Conservation (phyloP, 1,140 invertebrate genomes). For the Propsilocerus akamusi region DNA sequence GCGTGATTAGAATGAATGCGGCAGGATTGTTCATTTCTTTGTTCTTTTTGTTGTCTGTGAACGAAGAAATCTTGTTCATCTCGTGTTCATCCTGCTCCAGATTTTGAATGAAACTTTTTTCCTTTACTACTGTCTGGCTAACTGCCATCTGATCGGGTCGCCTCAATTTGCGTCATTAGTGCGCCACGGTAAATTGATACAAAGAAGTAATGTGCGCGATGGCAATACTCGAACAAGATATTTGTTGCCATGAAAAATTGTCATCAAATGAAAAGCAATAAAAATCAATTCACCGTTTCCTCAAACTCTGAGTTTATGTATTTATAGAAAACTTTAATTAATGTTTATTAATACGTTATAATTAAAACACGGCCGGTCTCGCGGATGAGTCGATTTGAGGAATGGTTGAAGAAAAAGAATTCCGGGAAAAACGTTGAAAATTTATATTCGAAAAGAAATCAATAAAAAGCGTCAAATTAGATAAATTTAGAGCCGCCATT, state of each 20-base stretch:
- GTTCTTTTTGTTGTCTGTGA: no score
- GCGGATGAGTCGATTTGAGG: neutral
- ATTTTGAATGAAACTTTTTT: no score
- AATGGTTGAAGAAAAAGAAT: neutral
- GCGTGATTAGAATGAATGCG: no score
- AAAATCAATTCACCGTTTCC: neutral
- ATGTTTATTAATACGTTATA: conserved; percentile 4
- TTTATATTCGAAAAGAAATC: conserved; percentile 1
- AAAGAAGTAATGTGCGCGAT: no score
- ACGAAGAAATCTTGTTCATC: no score
- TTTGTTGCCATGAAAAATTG: neutral
- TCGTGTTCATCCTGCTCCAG: no score
- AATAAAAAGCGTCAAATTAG: conserved; percentile 2
- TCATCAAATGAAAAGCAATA: neutral
- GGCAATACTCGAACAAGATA: no score
- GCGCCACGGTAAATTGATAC: no score
- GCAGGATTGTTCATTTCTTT: no score
- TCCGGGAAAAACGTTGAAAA: neutral
- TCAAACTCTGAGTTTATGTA: neutral
- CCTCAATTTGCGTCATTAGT: no score
- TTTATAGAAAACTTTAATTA: conserved; percentile 1
- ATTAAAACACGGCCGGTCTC: neutral
- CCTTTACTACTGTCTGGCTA: no score
- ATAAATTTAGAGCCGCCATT: neutral
- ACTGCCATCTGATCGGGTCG: no score